Evolutionary conservation across 2,113 vertebrate species (phyloP).

Genomic region (Protobothrops flavoviridis): DNA sequence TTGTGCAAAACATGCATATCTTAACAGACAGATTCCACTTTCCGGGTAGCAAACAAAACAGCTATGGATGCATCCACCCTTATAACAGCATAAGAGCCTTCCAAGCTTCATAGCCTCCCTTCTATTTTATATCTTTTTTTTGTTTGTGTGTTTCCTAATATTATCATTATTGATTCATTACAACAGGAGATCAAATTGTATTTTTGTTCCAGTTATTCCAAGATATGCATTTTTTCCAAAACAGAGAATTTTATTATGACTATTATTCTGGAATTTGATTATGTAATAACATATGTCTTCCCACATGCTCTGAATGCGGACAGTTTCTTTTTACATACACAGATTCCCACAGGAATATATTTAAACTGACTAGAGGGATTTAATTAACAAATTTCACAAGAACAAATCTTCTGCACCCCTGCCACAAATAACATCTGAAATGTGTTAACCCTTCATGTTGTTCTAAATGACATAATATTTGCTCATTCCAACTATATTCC

Average conservation of each 20-base stretch:
- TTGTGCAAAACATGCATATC: neutral
- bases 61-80: neutral
- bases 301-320: neutral
- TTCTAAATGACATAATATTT: neutral
- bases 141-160: neutral
- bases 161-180: neutral
- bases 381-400: neutral
- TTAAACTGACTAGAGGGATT: neutral
- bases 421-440: neutral
- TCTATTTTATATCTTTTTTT: neutral
- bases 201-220: neutral
- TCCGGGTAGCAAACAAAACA: neutral
- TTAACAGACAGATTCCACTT: neutral
- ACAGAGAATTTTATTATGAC: neutral
- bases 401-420: neutral
- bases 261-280: constrained; percentile 11
- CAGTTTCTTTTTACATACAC: neutral
- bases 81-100: neutral
- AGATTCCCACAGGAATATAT: constrained; percentile 9
- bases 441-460: neutral
- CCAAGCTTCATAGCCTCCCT: neutral
- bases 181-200: neutral
- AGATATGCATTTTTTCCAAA: neutral
- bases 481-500: neutral
- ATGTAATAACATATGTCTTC: neutral